Percentiles rank a stretch among this genome's conserved stretches.
Evolutionary conservation across 53 echinoderm and acorn worm genomes (phyloP).

Genomic region (Luidia sarsii): DNA sequence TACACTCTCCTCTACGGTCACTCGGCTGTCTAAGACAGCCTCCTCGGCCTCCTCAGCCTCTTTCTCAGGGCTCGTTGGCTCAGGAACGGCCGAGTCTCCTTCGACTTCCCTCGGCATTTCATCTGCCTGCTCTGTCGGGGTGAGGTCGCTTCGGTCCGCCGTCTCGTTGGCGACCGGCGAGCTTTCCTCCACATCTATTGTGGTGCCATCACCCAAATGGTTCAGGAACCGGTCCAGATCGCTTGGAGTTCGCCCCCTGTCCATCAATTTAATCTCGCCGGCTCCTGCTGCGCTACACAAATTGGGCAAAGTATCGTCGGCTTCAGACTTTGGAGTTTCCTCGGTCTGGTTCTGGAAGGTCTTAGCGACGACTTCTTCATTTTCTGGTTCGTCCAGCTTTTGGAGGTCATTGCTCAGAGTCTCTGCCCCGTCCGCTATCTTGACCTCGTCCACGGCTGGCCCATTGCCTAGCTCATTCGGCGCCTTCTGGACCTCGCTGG

Average conservation of each 20-base stretch:
- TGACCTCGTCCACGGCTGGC: not conserved
- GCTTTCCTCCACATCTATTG: constrained; percentile 19
- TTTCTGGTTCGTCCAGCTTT: too few relatives aligned
- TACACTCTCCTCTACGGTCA: constrained; percentile 13
- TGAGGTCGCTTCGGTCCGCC: not conserved
- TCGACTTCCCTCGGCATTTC: not conserved
- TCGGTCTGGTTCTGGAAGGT: too few relatives aligned
- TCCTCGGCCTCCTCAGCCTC: constrained; percentile 13
- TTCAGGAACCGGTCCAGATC: constrained; percentile 35
- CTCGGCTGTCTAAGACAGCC: constrained; percentile 4
- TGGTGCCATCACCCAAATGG: constrained; percentile 29
- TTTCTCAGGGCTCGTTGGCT: not conserved
- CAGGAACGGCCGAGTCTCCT: not conserved
- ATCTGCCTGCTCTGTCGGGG: not conserved
- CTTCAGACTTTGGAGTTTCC: too few relatives aligned
- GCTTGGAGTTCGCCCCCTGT: constrained; percentile 19
- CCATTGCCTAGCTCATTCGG: constrained; percentile 45
- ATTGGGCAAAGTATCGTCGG: too few relatives aligned
- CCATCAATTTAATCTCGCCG: not conserved
- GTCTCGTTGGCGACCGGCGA: not conserved
- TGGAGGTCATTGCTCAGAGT: constrained; percentile 28
- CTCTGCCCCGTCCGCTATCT: not conserved
- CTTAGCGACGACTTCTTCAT: too few relatives aligned
- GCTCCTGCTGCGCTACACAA: too few relatives aligned
- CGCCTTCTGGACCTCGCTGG: constrained; percentile 20